Conservation (phyloP, 1,140 invertebrate genomes). For the Bombus vancouverensis region DNA sequence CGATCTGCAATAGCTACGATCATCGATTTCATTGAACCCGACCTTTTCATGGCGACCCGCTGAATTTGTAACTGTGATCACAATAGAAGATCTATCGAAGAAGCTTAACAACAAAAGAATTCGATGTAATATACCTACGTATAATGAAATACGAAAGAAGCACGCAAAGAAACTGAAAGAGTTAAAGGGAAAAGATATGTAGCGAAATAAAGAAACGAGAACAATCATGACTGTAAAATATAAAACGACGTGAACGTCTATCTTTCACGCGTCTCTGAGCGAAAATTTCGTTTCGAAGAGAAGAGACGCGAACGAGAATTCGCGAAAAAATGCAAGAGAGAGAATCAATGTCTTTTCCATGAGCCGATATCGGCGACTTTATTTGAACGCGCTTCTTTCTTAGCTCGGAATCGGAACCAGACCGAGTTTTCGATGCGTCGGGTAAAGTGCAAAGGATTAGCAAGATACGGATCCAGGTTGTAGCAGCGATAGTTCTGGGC, state of each 20-base stretch:
- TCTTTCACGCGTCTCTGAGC: background rate
- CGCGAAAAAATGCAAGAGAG: background rate
- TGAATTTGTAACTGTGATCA: slow-evolving; percentile 26
- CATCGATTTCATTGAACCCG: slow-evolving; percentile 36
- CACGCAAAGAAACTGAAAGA: background rate
- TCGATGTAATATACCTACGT: background rate
- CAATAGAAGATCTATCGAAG: background rate
- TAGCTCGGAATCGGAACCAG: background rate
- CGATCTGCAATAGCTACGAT: background rate
- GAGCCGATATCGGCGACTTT: slow-evolving; percentile 34
- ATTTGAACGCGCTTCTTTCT: slow-evolving; percentile 49
- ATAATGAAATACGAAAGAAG: background rate
- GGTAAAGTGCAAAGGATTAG: slow-evolving; percentile 65
- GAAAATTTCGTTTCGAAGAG: background rate
- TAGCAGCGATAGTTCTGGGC: slow-evolving; percentile 53
- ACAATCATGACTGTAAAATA: background rate
- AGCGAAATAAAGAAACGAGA: no score
- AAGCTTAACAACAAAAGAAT: background rate
- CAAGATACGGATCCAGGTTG: slow-evolving; percentile 53
- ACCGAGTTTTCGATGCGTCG: slow-evolving; percentile 29
- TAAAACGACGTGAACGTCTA: background rate
- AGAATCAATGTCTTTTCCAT: slow-evolving; percentile 17
- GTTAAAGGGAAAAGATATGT: no score
- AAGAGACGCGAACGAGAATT: no score
- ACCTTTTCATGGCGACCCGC: slow-evolving; percentile 51